Evolutionary conservation across 2,888 invertebrate genomes (phyloP), one percentile per base, ranked within the genome.

Genomic region (Troilus luridus): DNA sequence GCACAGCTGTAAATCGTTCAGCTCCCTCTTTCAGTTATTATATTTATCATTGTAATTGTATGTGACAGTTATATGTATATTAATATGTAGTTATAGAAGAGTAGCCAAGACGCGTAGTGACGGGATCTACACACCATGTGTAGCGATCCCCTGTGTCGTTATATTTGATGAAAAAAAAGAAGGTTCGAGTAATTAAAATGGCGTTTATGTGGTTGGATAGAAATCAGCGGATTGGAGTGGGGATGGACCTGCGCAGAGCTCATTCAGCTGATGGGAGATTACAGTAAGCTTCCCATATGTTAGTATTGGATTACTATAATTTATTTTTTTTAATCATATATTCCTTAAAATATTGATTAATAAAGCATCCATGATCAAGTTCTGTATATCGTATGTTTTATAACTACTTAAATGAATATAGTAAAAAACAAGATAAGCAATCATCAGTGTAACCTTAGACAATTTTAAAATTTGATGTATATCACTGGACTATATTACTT

Each of bases 211-310:
- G 41, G 41, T 17, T 17, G 72, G 27, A 14, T 77, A 41, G 72
- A 41, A 67, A 77, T 77, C 17, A 77, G 72, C 1, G 1, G 72
- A 77, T 12, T 17, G 17, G 19, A 41, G 72, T 77, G 72, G 72
- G 72, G 72, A 77, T 8, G 9, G 72, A 77, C 72, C 27, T 77
- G 72, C 72, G 72, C 72, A 77, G 27, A 41, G 8, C 0, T 17
- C 0, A 6, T 41, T 41, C 72, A 77, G 17, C 72, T 77, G 72
- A 77, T 67, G 24, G 5, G 12, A 27, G 24, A 67, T 77, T 41
- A 41, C 72, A 77, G 72, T 77, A 77, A 77, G 72, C 72, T 77
- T 77, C 27, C 72, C 72, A 77, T 77, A 77, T 77, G 72, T 72
- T 64, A 64, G n/a, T 2, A n/a, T 10, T 64, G 3, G 9, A 11